Conservation (phyloP, 2,888 invertebrate species). For the Temnothorax unifasciatus region DNA sequence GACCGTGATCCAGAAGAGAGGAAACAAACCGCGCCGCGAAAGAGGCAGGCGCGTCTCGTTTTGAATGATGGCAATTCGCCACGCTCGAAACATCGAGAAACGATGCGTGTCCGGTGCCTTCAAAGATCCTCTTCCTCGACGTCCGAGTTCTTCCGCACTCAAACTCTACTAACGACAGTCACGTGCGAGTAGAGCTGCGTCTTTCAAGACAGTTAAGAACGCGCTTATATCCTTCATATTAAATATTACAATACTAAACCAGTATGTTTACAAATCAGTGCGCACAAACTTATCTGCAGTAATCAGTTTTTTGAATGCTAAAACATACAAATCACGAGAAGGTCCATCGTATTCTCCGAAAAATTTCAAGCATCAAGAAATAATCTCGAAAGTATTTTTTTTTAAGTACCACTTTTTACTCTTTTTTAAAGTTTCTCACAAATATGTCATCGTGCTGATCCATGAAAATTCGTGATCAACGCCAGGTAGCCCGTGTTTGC, state of each 20-base stretch:
- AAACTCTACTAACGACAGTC: conserved; percentile 57
- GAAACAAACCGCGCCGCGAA: conserved; percentile 40
- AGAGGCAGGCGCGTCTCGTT: conserved; percentile 67
- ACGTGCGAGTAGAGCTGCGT: conserved; percentile 47
- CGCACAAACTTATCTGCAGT: not conserved
- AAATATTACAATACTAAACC: conserved; percentile 23
- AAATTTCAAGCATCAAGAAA: not conserved
- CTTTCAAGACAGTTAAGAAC: conserved; percentile 1
- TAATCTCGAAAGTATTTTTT: not conserved
- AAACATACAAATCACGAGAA: not conserved
- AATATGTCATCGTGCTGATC: not conserved
- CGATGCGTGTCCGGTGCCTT: conserved; percentile 78
- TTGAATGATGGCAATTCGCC: conserved; percentile 81
- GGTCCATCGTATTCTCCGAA: not conserved
- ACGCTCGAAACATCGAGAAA: conserved; percentile 79
- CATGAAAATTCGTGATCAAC: conserved; percentile 8
- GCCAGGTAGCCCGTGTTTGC: conserved; percentile 69
- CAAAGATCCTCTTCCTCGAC: conserved; percentile 68
- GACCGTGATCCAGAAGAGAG: conserved; percentile 30
- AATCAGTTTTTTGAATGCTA: not conserved
- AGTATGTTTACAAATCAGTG: not conserved
- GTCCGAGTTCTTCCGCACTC: conserved; percentile 23
- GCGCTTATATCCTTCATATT: not conserved
- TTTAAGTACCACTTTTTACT: not conserved
- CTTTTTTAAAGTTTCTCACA: not conserved